Evolutionary conservation across 2,888 invertebrate genomes (phyloP), one percentile per base, ranked within the genome.

Genomic region (Sericinus montela): DNA sequence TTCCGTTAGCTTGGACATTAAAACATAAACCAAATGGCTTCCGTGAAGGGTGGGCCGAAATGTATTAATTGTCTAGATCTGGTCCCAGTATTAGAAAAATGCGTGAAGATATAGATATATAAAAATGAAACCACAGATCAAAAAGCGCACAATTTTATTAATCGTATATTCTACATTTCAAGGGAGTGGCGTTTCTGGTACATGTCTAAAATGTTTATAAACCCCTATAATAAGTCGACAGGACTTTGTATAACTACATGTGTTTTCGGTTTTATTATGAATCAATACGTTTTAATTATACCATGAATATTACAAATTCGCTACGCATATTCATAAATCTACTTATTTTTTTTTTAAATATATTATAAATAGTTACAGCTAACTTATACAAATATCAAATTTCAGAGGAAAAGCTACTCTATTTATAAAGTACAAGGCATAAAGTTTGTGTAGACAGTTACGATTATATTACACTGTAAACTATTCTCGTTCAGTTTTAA

Each of bases 141-240:
- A 75, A 80, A 78, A 79, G 79, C 78, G 76, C 73, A 74, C 70
- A 72, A 67, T 78, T 19, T 76, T 80, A 76, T 73, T 79, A 35
- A 40, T 30, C 8, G 10, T 35, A 45, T 46, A 67, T 59, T 63
- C 57, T 65, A 68, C 72, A 67, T 64, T 66, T 66, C 66, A 68
- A 74, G 74, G 63, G 72, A 58, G 63, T 59, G 49, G 62, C 57
- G 60, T 63, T 63, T 46, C 55, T 50, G 48, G 53, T 67, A 64
- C 58, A 63, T 44, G 42, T 37, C 48, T 50, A 48, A 52, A 56
- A n/a, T 32, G 11, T 54, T 54, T 56, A 35, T 40, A 51, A 56
- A 56, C 45, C 41, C 41, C 43, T 52, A 53, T 57, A n/a, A n/a
- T n/a, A n/a, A n/a, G n/a, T 60, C 62, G 67, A 72, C 65, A 62